Conservation (phyloP, 2,888 invertebrate species). For the Operophtera brumata region DNA sequence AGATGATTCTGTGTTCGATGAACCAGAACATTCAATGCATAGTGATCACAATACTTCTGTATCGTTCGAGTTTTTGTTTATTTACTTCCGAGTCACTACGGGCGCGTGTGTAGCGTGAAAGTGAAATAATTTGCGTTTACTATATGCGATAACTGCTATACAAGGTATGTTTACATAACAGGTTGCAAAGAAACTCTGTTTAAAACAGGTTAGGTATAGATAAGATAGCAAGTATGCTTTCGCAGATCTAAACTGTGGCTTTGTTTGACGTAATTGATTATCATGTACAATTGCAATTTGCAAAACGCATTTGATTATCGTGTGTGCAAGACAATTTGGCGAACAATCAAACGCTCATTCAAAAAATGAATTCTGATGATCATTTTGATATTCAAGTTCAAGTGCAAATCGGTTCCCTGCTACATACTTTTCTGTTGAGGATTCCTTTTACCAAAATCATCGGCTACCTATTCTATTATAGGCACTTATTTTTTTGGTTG, state of each 20-base stretch:
- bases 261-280: constrained; percentile 9
- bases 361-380: constrained; percentile 4
- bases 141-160: constrained; percentile 1
- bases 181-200: neutral
- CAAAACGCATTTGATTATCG: no score
- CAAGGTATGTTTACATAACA: constrained; percentile 3
- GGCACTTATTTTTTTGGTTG: no score
- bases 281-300: neutral
- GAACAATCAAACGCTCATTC: constrained; percentile 3
- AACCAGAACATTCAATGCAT: constrained; percentile 28
- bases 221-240: neutral
- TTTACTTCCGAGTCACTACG: constrained; percentile 3
- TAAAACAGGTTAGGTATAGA: neutral
- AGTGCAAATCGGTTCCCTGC: constrained; percentile 1
- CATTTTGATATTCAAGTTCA: constrained; percentile 11
- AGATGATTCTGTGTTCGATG: constrained; percentile 33
- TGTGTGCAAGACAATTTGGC: neutral
- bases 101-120: constrained; percentile 17
- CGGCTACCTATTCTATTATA: no score
- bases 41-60: constrained; percentile 23
- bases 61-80: constrained; percentile 19
- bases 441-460: no score
- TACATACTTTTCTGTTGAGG: no score
- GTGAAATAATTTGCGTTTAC: constrained; percentile 18
- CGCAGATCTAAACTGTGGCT: constrained; percentile 1